Base-by-base conservation (phyloP, 2,797 vertebrate species). In the Aselliscus stoliczkanus region DNA sequence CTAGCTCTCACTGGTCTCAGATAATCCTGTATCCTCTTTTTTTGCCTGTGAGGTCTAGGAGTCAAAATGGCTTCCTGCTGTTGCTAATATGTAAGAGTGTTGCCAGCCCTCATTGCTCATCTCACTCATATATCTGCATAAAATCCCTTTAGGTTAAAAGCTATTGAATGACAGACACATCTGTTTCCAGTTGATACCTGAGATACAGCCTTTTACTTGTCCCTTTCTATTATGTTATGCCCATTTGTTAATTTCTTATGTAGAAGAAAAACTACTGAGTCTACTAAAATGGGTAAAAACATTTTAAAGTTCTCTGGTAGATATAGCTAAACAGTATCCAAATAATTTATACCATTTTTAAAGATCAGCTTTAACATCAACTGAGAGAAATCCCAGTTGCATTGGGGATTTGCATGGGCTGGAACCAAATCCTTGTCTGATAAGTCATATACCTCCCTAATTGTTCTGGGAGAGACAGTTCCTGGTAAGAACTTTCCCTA, bases 401-500 rank as follows among this genome's bases (percentile, higher is more conserved):
- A 27, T 3, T 14, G 56, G 15, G 4, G 47, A 12, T 70, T 34
- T 27, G 3, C 21, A 5, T 0, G 0, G 34, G 0, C 7, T 56
- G 56, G 29, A 60, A 72, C 9, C 14, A 34, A 84, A 76, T 2
- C 7, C 17, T 82, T 20, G 56, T 42, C 21, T 69, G 70, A 44
- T 0, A 31, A 50, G 9, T 27, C 12, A 0, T 20, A 18, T 1
- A 0, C 47, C 37, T 42, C 9, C 18, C n/a, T 62, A 56, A 54
- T n/a, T 76, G 21, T 44, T 86, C 27, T 18, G 29, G 64, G 69
- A 76, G 14, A 70, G 44, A 21, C 29, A 65, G 9, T 37, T 76
- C 39, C 67, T 94, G 31, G 58, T 52, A 9, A 97, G 62, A 5
- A 97, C 58, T 89, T 93, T 97, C 39, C 34, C 62, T 7, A 97